Base-by-base conservation (phyloP, 2,113 vertebrate genomes). In the Aleadryas rufinucha region DNA sequence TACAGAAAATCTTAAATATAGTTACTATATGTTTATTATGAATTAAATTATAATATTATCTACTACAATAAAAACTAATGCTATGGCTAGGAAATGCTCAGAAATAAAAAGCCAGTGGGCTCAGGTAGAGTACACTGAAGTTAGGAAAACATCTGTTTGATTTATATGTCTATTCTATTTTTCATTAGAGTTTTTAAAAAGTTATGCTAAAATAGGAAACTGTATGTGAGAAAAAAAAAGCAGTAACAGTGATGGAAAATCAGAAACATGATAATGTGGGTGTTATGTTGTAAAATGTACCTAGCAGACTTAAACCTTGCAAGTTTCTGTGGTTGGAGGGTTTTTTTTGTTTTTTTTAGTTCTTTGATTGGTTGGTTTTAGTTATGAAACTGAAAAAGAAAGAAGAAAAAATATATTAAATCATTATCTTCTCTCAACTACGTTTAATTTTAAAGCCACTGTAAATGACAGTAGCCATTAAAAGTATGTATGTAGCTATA, bases 311-410 rank as follows among this genome's bases (percentile, higher is more conserved):
- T 74, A 13, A 77, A 60, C 5, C 1, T n/a, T 72, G 8, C 3
- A 59, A 45, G 5, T 16, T 80, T 37, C 41, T 41, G 21, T 45
- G 19, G 4, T 18, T 37, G 9, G n/a, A n/a, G 2, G 1, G 0
- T 1, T 35, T 54, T 57, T 9, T n/a, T 14, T 6, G 12, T 21
- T 16, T 30, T 50, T 42, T 35, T 57, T 16, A 19, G 1, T 59
- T 70, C 3, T 30, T 65, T 57, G 3, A 2, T 57, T 89, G 2
- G 2, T 35, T 78, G 9, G 4, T 18, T 83, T 66, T 63, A 52
- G 13, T 41, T 56, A 42, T 15, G 3, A 87, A 92, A 53, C 14
- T 53, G 17, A 39, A 72, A 81, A 69, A 44, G 6, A 3, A 9
- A 77, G 75, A 68, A 57, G 3, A 4, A 49, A n/a, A 70, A 65